Conservation (phyloP, 1,140 invertebrate genomes). For the Antheraea pernyi region DNA sequence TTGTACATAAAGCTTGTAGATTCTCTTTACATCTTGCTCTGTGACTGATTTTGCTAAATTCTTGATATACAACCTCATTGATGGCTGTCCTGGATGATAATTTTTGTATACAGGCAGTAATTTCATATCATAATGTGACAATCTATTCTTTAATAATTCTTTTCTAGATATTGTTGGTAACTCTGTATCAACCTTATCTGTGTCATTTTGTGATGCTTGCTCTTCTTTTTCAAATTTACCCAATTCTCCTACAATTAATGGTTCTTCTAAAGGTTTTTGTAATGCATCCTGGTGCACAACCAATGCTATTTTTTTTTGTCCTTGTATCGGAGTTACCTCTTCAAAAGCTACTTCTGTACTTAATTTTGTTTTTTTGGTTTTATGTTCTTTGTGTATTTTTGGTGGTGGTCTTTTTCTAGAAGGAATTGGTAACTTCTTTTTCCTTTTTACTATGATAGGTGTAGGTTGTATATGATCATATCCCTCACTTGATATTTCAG, state of each 20-base stretch:
- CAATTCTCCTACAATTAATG: constrained; percentile 56
- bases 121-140: constrained; percentile 88
- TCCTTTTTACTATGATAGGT: constrained; percentile 80
- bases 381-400: constrained; percentile 29
- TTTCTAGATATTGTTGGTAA: constrained; percentile 82
- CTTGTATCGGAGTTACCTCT: constrained; percentile 69
- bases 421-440: constrained; percentile 78
- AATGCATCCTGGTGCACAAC: constrained; percentile 77
- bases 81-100: constrained; percentile 90
- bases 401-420: constrained; percentile 80
- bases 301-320: constrained; percentile 83
- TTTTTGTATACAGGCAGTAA: constrained; percentile 91
- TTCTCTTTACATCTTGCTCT: constrained; percentile 87
- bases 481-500: constrained; percentile 87
- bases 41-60: constrained; percentile 92
- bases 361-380: constrained; percentile 66
- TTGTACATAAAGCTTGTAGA: constrained; percentile 86
- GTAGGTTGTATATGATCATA: constrained; percentile 57
- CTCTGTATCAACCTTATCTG: constrained; percentile 41
- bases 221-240: constrained; percentile 65
- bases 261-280: constrained; percentile 49
- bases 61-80: constrained; percentile 94
- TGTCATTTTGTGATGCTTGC: constrained; percentile 40
- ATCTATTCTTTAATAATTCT: constrained; percentile 84
- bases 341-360: constrained; percentile 85